Conservation (phyloP, 1,140 invertebrate species). For the Zaprionus ghesquierei region DNA sequence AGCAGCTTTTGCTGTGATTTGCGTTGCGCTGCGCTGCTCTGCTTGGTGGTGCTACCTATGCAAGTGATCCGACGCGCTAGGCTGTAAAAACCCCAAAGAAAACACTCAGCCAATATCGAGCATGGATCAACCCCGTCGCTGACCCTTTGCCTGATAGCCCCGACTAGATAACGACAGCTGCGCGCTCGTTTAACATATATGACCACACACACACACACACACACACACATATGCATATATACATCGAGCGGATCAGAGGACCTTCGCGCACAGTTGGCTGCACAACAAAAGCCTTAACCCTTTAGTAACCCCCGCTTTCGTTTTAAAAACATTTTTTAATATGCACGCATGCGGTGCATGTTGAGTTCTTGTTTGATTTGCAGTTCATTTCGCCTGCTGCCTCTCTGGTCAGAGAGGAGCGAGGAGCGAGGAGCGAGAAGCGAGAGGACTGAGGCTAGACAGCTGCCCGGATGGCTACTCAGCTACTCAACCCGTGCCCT, state of each 20-base stretch:
- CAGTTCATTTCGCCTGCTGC: conserved; percentile 64
- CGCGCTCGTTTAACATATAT: conserved; percentile 26
- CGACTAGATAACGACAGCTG: conserved; percentile 74
- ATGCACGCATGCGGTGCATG: conserved; percentile 69
- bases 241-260: conserved; percentile 30
- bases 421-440: no score
- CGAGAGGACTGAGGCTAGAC: conserved; percentile 66
- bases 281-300: conserved; percentile 68
- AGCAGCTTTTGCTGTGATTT: conserved; percentile 41
- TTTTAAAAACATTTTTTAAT: conserved; percentile 74
- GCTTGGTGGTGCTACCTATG: conserved; percentile 35
- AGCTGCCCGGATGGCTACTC: conserved; percentile 59
- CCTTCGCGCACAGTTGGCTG: conserved; percentile 63
- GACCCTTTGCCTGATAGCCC: conserved; percentile 60
- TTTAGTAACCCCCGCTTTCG: conserved; percentile 21
- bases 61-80: conserved; percentile 52
- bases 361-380: conserved; percentile 54
- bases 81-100: conserved; percentile 64
- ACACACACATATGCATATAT: neutral
- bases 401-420: conserved; percentile 42
- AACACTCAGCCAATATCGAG: neutral
- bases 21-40: conserved; percentile 25
- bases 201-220: conserved; percentile 21
- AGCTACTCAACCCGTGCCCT: conserved; percentile 17
- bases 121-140: conserved; percentile 59